These are phyloP conservation scores for Cyclargus thomasi DNA, from an alignment of 1,140 invertebrate genomes.

Conservation along the genomic window DNA sequence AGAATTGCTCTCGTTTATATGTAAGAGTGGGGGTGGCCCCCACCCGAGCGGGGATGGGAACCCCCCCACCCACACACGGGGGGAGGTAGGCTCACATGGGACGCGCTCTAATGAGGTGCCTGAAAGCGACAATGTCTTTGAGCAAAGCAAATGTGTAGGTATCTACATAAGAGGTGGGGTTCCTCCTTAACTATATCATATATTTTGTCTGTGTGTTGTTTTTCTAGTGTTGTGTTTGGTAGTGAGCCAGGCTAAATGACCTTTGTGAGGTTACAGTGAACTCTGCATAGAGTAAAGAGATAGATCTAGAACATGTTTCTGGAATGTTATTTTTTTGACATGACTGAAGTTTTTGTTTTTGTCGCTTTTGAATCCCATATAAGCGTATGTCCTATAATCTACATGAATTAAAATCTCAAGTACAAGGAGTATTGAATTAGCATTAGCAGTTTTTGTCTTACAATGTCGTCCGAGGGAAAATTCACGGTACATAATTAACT, in stretches of 20 bases:
- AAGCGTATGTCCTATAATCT: no score
- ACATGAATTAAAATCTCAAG: no score
- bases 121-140: constrained; percentile 74
- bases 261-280: background rate
- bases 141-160: constrained; percentile 71
- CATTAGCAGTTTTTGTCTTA: no score
- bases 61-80: constrained; percentile 14
- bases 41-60: background rate
- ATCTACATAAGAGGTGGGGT: constrained; percentile 64
- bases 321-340: no score
- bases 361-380: no score
- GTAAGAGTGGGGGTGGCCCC: constrained; percentile 33
- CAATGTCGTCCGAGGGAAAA: background rate
- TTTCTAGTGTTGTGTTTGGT: constrained; percentile 12
- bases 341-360: no score
- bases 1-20: constrained; percentile 61
- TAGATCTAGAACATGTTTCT: no score
- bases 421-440: no score
- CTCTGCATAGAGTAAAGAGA: background rate
- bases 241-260: background rate
- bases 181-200: constrained; percentile 36
- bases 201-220: constrained; percentile 28
- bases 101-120: constrained; percentile 73
- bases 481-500: background rate
- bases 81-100: constrained; percentile 67